These are phyloP conservation scores for Cossypha caffra DNA, from an alignment of 2,797 vertebrate species.

Conservation along the genomic window DNA sequence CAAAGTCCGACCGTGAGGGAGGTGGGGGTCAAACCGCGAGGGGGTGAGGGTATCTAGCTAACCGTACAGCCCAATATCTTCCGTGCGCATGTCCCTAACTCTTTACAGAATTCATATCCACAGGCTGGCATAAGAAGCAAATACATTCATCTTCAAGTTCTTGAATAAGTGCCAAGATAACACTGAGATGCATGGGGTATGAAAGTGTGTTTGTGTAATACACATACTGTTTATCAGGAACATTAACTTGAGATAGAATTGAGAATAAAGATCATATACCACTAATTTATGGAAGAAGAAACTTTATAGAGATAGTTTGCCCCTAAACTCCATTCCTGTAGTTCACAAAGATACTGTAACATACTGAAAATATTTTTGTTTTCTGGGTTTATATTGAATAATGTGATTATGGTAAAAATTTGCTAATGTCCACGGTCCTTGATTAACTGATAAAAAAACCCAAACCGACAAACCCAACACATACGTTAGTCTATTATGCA, in stretches of 20 bases:
- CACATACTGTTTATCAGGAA: not conserved
- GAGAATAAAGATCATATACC: not conserved
- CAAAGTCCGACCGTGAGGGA: too few species aligned
- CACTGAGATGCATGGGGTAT: not conserved
- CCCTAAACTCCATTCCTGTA: not conserved
- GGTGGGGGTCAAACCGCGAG: too few species aligned
- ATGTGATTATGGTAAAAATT: not conserved
- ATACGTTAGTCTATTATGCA: rapidly evolving
- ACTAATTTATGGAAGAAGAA: not conserved
- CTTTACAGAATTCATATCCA: not conserved
- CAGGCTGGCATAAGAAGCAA: not conserved
- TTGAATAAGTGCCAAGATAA: not conserved
- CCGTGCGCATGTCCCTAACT: too few species aligned
- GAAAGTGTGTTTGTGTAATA: not conserved
- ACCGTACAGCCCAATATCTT: too few species aligned
- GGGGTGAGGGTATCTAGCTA: too few species aligned
- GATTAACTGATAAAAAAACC: not conserved
- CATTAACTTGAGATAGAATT: not conserved
- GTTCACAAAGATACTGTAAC: not conserved
- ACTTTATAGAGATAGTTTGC: not conserved
- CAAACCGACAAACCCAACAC: not conserved
- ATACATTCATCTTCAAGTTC: not conserved
- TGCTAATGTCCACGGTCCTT: not conserved
- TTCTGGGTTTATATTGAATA: not conserved
- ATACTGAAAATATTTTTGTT: not conserved